Conservation (phyloP, 92 coral and sea anemone species). For the Epizoanthus fatuus region DNA sequence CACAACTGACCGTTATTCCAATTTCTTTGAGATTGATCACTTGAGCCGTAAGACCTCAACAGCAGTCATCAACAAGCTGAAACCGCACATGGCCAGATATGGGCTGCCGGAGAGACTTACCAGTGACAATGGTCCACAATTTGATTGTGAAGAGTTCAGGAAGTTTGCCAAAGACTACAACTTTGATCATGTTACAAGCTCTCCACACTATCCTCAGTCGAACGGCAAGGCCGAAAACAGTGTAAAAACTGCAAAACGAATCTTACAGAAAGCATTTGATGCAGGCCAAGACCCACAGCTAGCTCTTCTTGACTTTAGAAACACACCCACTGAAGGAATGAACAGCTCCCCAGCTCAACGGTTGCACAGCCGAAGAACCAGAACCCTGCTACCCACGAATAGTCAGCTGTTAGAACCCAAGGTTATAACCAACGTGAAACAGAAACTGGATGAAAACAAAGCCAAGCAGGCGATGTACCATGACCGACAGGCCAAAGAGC, state of each 20-base stretch:
- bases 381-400: slow-evolving; percentile 13
- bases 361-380: slow-evolving; percentile 23
- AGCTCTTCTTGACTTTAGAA: slow-evolving; percentile 5
- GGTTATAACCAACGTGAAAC: slow-evolving; percentile 5
- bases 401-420: slow-evolving; percentile 29
- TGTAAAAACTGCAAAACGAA: slow-evolving; percentile 35
- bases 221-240: slow-evolving; percentile 10
- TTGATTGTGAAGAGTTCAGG: slow-evolving; percentile 15
- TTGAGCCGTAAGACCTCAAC: slow-evolving; percentile 29
- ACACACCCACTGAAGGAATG: slow-evolving; percentile 48
- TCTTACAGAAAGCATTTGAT: neutral
- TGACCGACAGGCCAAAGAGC: slow-evolving; percentile 19
- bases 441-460: neutral
- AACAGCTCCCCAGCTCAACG: slow-evolving; percentile 38
- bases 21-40: slow-evolving; percentile 13
- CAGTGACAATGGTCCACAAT: slow-evolving; percentile 47
- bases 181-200: slow-evolving; percentile 8
- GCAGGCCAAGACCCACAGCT: slow-evolving; percentile 20
- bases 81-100: neutral
- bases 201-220: slow-evolving; percentile 28
- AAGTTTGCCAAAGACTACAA: neutral
- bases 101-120: slow-evolving; percentile 47
- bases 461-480: slow-evolving; percentile 25
- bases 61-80: slow-evolving; percentile 47
- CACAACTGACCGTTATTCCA: too few species aligned